Conservation (phyloP, 2,113 vertebrate species). For the Tachycineta bicolor region DNA sequence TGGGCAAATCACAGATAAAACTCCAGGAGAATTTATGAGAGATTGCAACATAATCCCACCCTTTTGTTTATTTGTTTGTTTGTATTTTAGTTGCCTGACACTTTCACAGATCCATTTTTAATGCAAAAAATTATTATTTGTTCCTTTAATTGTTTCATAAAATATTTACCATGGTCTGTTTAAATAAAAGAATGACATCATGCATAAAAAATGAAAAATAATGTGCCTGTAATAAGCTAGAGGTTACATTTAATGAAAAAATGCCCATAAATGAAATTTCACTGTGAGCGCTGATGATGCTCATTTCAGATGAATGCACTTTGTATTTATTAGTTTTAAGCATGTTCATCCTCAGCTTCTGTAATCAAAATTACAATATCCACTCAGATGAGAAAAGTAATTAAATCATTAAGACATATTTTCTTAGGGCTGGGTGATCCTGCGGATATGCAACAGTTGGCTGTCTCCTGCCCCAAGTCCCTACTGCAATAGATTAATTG, state of each 20-base stretch:
- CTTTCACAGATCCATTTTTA: constrained; percentile 34
- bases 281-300: constrained; percentile 47
- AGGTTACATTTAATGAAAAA: constrained; percentile 71
- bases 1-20: constrained; percentile 25
- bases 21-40: constrained; percentile 46
- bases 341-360: constrained; percentile 45
- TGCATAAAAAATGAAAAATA: constrained; percentile 68
- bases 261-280: constrained; percentile 68
- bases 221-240: constrained; percentile 55
- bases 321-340: constrained; percentile 68
- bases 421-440: constrained; percentile 57
- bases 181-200: constrained; percentile 61
- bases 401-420: constrained; percentile 68
- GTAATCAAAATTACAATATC: constrained; percentile 68
- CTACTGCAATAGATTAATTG: constrained; percentile 31
- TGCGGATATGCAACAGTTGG: constrained; percentile 40
- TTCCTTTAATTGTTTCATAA: constrained; percentile 55
- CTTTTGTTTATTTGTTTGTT: constrained; percentile 41
- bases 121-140: constrained; percentile 57
- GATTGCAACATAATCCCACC: constrained; percentile 38
- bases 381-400: constrained; percentile 69
- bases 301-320: constrained; percentile 63
- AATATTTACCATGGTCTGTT: constrained; percentile 60
- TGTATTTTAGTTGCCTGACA: constrained; percentile 27
- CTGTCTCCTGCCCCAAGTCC: constrained; percentile 2